Conservation (phyloP, 2,888 invertebrate species). For the Ceraclea dissimilis region DNA sequence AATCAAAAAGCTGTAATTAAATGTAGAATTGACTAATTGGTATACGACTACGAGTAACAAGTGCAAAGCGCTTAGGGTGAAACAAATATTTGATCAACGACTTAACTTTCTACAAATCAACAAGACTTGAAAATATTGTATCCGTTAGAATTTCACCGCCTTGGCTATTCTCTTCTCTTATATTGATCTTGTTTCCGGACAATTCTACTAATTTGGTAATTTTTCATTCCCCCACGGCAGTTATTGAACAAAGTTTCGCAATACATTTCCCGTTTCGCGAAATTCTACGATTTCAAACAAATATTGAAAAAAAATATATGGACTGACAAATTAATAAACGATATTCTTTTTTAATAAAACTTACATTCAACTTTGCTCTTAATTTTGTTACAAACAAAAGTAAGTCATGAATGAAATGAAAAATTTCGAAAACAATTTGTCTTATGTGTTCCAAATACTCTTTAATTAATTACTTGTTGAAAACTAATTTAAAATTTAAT, state of each 20-base stretch:
- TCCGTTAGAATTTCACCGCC: slow-evolving; percentile 1
- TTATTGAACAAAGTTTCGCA: slow-evolving; percentile 21
- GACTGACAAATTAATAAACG: background rate
- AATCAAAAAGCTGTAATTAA: no score
- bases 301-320: background rate
- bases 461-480: background rate
- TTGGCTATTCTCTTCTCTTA: background rate
- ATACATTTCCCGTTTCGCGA: slow-evolving; percentile 7
- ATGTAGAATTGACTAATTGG: no score
- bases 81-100: background rate
- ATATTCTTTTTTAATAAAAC: background rate
- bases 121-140: slow-evolving; percentile 1
- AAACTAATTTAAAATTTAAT: background rate
- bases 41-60: no score
- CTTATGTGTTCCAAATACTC: background rate
- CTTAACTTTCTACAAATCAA: slow-evolving; percentile 8
- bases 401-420: background rate
- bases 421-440: background rate
- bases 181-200: slow-evolving; percentile 1
- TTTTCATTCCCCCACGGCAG: slow-evolving; percentile 23
- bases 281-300: background rate
- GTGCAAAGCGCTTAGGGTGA: no score
- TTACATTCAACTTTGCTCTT: background rate
- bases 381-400: background rate
- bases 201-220: slow-evolving; percentile 21